Percentiles rank a stretch among this genome's conserved stretches.
Evolutionary conservation across 2,113 vertebrate genomes (phyloP).

Genomic region (Mohoua ochrocephala): DNA sequence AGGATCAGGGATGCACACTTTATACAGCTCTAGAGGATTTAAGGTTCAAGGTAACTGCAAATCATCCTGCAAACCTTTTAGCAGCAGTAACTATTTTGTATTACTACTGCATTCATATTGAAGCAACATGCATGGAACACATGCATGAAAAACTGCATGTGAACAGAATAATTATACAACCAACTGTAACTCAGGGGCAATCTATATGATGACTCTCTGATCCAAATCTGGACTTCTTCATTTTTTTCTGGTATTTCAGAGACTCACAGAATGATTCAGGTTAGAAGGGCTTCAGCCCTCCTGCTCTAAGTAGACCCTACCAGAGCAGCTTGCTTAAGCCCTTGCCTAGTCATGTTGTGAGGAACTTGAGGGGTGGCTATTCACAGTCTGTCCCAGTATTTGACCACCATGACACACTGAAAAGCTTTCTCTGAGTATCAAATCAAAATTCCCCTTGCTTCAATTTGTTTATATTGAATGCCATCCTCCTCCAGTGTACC

Average conservation of each 20-base stretch:
- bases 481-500: background rate
- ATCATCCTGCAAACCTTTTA: background rate
- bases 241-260: background rate
- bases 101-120: background rate
- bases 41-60: background rate
- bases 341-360: background rate
- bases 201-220: background rate
- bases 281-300: background rate
- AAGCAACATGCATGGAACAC: background rate
- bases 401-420: background rate
- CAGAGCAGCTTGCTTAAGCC: background rate
- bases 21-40: background rate
- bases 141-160: background rate
- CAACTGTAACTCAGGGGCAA: background rate
- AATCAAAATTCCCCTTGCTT: background rate
- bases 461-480: background rate
- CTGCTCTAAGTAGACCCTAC: background rate
- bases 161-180: background rate
- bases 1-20: background rate
- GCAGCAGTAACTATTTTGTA: background rate
- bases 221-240: background rate
- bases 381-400: background rate
- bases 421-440: background rate
- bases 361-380: background rate
- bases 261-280: background rate